Percentiles rank a stretch among this genome's conserved stretches.
phyloP scores from a whole-genome alignment of 2,797 vertebrate genomes.

The Labroides dimidiatus region DNA sequence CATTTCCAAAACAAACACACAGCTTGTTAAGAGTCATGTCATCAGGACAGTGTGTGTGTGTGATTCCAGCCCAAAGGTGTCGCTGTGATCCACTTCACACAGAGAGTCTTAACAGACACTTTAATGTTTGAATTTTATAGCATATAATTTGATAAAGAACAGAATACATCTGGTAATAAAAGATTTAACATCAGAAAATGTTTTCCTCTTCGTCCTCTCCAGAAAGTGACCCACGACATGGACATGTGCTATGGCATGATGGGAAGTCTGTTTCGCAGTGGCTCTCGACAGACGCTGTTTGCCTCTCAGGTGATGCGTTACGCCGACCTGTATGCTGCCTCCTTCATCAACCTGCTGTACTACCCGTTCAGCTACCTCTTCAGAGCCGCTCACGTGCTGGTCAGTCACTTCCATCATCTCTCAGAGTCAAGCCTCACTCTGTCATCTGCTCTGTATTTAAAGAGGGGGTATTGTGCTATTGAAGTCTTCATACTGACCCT shows the following conservation, averaged over 20 bases:
- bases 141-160: background rate
- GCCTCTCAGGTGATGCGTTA: slow-evolving; percentile 99
- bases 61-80: too few species aligned
- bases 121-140: background rate
- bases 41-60: too few species aligned
- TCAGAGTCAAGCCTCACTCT: slow-evolving; percentile 80
- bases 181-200: too few species aligned
- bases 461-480: too few species aligned
- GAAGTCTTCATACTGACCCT: too few species aligned
- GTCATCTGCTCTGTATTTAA: too few species aligned
- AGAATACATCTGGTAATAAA: too few species aligned
- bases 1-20: too few species aligned
- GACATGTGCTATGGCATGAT: slow-evolving; percentile 99
- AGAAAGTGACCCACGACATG: slow-evolving; percentile 99
- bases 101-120: too few species aligned
- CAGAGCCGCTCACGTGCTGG: slow-evolving; percentile 95
- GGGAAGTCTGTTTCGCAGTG: slow-evolving; percentile 97
- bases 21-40: too few species aligned
- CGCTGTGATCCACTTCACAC: too few species aligned
- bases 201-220: background rate
- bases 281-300: slow-evolving; percentile 96
- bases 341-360: slow-evolving; percentile 98
- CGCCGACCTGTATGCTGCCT: slow-evolving; percentile 96
- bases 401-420: slow-evolving; percentile 75
- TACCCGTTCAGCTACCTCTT: slow-evolving; percentile 99